Evolutionary conservation across 2,888 invertebrate genomes (phyloP).

Genomic region (Ectemnius lituratus): DNA sequence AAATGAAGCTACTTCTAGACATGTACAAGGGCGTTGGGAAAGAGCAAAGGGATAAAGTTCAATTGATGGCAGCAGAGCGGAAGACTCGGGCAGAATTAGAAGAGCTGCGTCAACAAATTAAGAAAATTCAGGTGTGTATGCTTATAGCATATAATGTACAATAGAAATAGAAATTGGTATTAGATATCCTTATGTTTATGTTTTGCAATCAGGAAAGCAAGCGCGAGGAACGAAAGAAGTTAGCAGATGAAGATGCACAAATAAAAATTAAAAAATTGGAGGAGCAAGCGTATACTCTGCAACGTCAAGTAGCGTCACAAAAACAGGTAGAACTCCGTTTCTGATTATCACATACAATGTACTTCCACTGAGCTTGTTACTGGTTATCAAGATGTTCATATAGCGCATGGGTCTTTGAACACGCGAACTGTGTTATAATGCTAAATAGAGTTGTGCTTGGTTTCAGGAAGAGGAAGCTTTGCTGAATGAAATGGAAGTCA

Average conservation of each 20-base stretch:
- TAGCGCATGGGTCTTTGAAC: conserved; percentile 45
- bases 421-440: conserved; percentile 73
- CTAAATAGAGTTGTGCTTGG: conserved; percentile 76
- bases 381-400: background rate
- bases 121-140: conserved; percentile 86
- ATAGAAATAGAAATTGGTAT: background rate
- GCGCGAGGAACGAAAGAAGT: conserved; percentile 91
- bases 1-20: conserved; percentile 94
- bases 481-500: conserved; percentile 99
- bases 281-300: conserved; percentile 94
- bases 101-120: conserved; percentile 90
- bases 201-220: conserved; percentile 86
- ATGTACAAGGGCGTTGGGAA: conserved; percentile 99
- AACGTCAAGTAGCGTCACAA: conserved; percentile 92
- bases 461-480: conserved; percentile 95
- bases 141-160: background rate
- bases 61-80: conserved; percentile 96
- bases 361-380: background rate
- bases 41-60: conserved; percentile 97
- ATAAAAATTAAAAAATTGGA: conserved; percentile 96
- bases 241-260: conserved; percentile 96
- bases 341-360: background rate
- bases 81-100: conserved; percentile 94
- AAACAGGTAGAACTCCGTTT: conserved; percentile 81
- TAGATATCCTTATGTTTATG: conserved; percentile 2